Conservation (phyloP, 2,113 vertebrate genomes). For the Mormoops blainvillei region DNA sequence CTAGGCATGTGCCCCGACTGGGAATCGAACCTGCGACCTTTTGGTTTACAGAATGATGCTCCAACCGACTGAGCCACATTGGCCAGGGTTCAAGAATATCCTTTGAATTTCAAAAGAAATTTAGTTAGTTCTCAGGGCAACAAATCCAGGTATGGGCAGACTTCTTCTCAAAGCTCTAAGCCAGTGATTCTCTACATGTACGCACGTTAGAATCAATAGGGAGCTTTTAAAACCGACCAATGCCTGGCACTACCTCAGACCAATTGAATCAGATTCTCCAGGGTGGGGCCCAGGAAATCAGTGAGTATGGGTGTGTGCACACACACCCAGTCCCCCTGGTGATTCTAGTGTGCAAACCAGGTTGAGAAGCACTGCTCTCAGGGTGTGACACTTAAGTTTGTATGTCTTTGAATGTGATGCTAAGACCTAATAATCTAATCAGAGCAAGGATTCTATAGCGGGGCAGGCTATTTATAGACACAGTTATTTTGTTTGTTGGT, state of each 20-base stretch:
- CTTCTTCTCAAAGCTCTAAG: background rate
- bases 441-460: background rate
- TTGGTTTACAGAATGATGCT: too few species aligned
- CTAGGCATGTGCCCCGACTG: too few species aligned
- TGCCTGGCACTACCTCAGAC: background rate
- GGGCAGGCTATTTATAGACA: background rate
- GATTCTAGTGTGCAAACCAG: background rate
- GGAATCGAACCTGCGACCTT: too few species aligned
- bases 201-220: background rate
- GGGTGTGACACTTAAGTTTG: background rate
- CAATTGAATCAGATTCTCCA: background rate
- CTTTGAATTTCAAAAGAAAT: slow-evolving; percentile 29
- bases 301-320: background rate
- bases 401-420: background rate
- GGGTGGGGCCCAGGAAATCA: background rate
- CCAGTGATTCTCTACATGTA: background rate
- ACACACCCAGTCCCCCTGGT: background rate
- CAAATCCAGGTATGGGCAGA: background rate
- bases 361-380: background rate
- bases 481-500: too few species aligned
- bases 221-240: background rate
- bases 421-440: background rate
- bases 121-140: background rate
- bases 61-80: too few species aligned
- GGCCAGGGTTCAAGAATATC: background rate